A percentile compares a stretch with the other conserved stretches of the same genome.
phyloP scores from a whole-genome alignment of 1,140 invertebrate species.

The Galleria mellonella region DNA sequence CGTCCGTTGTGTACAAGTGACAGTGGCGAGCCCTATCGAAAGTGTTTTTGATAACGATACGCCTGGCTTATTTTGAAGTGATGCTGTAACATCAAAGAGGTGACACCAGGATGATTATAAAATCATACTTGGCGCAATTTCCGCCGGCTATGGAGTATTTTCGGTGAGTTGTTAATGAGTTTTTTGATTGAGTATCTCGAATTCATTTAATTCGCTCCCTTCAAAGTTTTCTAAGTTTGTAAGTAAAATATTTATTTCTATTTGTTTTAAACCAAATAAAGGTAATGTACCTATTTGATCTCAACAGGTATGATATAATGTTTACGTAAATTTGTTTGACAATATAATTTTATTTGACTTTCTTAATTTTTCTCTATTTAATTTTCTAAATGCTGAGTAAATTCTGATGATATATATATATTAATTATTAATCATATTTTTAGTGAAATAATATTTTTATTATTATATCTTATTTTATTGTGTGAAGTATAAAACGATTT shows the following conservation, averaged over 20 bases:
- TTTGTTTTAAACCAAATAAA: slow-evolving; percentile 12
- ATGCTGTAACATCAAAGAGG: slow-evolving; percentile 27
- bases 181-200: slow-evolving; percentile 16
- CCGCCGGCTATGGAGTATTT: slow-evolving; percentile 32
- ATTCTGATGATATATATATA: no score
- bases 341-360: no score
- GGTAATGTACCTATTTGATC: slow-evolving; percentile 2
- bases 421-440: no score
- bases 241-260: slow-evolving; percentile 7
- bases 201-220: slow-evolving; percentile 9
- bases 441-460: no score
- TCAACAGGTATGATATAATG: no score
- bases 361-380: no score
- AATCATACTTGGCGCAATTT: slow-evolving; percentile 23
- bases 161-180: slow-evolving; percentile 37
- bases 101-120: slow-evolving; percentile 7
- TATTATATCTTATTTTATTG: no score
- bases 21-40: slow-evolving; percentile 19
- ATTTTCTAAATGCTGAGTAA: no score
- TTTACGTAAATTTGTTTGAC: no score
- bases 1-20: slow-evolving; percentile 31
- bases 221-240: slow-evolving; percentile 8
- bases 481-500: no score
- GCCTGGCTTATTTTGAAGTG: slow-evolving; percentile 18
- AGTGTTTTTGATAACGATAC: slow-evolving; percentile 41